Base-by-base conservation (phyloP, 2,797 vertebrate genomes). In the Acestrorhynchus altus region DNA sequence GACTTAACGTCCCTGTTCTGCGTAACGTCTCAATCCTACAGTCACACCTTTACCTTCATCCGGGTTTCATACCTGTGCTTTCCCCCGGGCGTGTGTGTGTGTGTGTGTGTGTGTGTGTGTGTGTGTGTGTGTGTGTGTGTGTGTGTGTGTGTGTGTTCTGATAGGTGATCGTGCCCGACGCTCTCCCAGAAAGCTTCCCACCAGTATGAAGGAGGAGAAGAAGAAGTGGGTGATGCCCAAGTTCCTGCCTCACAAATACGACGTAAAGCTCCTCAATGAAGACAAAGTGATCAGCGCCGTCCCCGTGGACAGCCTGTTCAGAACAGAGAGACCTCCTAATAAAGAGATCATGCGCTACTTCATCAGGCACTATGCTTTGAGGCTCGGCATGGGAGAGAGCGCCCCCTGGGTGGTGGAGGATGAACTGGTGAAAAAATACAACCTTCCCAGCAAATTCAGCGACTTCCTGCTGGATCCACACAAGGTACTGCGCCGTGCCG, bases 311-410 rank as follows among this genome's bases (percentile, higher is more conserved):
- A 98, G 96, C 86, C 93, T 99, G 64, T 93, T 90, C 78, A 95
- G 98, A 66, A 95, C 97, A 0, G 98, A 99, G 78, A 94, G 98
- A 0, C 98, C 98, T 65, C 98, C 98, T 51, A 99, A 98, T 89
- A 99, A 99, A 87, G 98, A 99, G 90, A 99, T 99, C 72, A 92
- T 99, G 89, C 95, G 98, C 26, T 99, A 99, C 83, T 99, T 98
- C 86, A 99, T 99, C 88, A 94, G 98, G 28, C 98, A 99, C 81
- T 94, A 96, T 0, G 95, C 97, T 0, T 89, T 98, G 31, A 94
- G 98, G 49, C 89, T 98, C 3, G 98, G 98, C 52, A 94, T 91
- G 0, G 96, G 96, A 46, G 98, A 99, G 89, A 98, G 96, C 0
- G 96, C 97, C 51, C 98, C 98, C 0, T 99, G 98, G 98, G 96